Percentiles rank a stretch among this genome's conserved stretches.
Conservation (phyloP, 2,888 invertebrate species). For the Netelia inedita region DNA sequence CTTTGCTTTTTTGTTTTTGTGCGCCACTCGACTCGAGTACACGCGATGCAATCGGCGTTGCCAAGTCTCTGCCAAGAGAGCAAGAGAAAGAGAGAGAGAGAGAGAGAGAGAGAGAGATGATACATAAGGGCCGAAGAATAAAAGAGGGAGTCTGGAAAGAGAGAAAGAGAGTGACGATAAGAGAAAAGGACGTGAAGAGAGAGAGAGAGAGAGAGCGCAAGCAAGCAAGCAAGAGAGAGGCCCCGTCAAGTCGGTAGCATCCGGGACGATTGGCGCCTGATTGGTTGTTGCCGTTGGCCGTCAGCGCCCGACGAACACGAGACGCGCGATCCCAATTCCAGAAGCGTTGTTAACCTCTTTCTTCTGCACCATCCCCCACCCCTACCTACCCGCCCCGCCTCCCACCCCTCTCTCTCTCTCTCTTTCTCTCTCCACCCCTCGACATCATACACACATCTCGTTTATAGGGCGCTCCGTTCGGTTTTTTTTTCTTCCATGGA, state of each 20-base stretch:
- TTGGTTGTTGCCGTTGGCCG: slow-evolving; percentile 65
- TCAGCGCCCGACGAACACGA: slow-evolving; percentile 63
- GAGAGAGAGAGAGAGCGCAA: slow-evolving; percentile 27
- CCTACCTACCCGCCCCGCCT: not conserved
- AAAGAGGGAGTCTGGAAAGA: slow-evolving; percentile 9
- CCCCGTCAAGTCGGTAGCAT: slow-evolving; percentile 70
- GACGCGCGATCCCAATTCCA: slow-evolving; percentile 66
- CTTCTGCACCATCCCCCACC: not conserved
- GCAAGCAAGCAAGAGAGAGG: slow-evolving; percentile 17
- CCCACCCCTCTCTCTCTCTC: not conserved
- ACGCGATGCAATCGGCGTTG: slow-evolving; percentile 66
- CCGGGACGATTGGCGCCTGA: slow-evolving; percentile 70
- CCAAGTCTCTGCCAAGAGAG: slow-evolving; percentile 56
- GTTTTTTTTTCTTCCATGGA: not conserved
- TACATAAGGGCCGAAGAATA: slow-evolving; percentile 10
- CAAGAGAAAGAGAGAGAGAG: slow-evolving; percentile 37
- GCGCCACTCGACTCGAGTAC: slow-evolving; percentile 52
- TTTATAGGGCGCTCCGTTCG: not conserved
- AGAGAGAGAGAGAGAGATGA: slow-evolving; percentile 24
- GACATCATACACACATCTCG: not conserved
- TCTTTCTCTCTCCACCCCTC: not conserved
- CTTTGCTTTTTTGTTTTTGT: slow-evolving; percentile 33
- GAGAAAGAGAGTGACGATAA: slow-evolving; percentile 47
- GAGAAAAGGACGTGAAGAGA: slow-evolving; percentile 36
- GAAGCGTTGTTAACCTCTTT: slow-evolving; percentile 56